Base-by-base conservation (phyloP, 2,888 invertebrate genomes). In the Trichacis sp. region DNA sequence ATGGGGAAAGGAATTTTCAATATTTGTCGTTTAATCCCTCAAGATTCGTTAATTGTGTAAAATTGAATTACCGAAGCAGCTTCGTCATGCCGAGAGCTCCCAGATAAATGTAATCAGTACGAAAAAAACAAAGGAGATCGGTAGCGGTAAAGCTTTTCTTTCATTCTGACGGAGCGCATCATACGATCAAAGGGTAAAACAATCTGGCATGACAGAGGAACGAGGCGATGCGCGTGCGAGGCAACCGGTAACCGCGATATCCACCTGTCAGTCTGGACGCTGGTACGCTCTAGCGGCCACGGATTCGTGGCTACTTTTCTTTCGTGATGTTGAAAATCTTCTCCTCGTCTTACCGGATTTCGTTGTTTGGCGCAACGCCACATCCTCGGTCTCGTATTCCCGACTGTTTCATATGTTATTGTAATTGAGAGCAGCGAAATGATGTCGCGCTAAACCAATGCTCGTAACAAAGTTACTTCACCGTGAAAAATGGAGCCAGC, bases 161-260 rank as follows among this genome's bases (percentile, higher is more conserved):
- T 67, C 69, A 64, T 66, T 60, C 56, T 68, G 70, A 50, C 64
- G 65, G 63, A 66, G 70, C 62, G 58, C 68, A 65, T 68, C 69
- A 70, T 68, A 74, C 76, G 77, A 80, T 82, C 75, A 74, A 74
- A 75, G 71, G 69, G 83, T 82, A 83, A 83, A 77, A 83, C 73
- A 80, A 83, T 80, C 76, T 79, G 64, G 74, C 82, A 75, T 80
- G 79, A 78, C 79, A 75, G 71, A 68, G 65, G 59, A 62, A 69
- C 70, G 69, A 68, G 70, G 55, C 54, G 68, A 68, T 50, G 68
- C 71, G 68, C 62, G 67, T 67, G 68, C 56, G 70, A 70, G 73
- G 71, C 73, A 59, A 66, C 65, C 54, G 68, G 78, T 78, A 78
- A 78, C 78, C 78, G 74, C 77, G 76, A 80, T 80, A 79, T 77